Conservation (phyloP, 2,113 vertebrate species). For the Callionymus lyra region DNA sequence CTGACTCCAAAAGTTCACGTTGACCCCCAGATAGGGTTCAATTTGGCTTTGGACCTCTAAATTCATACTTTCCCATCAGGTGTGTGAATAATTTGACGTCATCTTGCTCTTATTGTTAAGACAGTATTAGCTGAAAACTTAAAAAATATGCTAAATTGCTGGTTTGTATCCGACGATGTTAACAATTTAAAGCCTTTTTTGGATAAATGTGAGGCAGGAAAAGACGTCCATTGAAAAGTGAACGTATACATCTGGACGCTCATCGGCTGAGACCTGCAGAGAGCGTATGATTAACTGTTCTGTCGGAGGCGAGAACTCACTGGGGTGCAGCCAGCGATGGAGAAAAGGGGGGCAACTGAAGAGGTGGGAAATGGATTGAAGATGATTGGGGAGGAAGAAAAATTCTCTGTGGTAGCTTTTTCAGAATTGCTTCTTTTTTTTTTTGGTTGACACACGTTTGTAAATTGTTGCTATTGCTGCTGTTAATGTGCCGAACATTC, state of each 20-base stretch:
- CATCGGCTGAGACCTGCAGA: conserved; percentile 42
- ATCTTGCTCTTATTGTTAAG: too few species aligned
- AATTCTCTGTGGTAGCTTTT: conserved; percentile 41
- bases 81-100: too few species aligned
- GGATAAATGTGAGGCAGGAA: conserved; percentile 11
- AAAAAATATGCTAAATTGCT: too few species aligned
- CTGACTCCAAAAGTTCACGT: too few species aligned
- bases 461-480: conserved; percentile 43
- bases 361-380: conserved; percentile 36
- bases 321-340: conserved; percentile 40
- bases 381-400: conserved; percentile 31
- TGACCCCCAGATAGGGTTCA: too few species aligned
- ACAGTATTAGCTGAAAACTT: too few species aligned
- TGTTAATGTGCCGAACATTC: conserved; percentile 3
- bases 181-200: background rate
- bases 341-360: conserved; percentile 31
- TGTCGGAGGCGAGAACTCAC: conserved; percentile 51
- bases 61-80: too few species aligned
- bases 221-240: conserved; percentile 33
- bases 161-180: background rate
- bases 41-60: too few species aligned
- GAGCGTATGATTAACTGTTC: conserved; percentile 58
- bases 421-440: conserved; percentile 13
- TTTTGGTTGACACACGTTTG: too few species aligned
- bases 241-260: conserved; percentile 40